phyloP scores from a whole-genome alignment of 2,888 invertebrate genomes.

The Timandra comae region DNA sequence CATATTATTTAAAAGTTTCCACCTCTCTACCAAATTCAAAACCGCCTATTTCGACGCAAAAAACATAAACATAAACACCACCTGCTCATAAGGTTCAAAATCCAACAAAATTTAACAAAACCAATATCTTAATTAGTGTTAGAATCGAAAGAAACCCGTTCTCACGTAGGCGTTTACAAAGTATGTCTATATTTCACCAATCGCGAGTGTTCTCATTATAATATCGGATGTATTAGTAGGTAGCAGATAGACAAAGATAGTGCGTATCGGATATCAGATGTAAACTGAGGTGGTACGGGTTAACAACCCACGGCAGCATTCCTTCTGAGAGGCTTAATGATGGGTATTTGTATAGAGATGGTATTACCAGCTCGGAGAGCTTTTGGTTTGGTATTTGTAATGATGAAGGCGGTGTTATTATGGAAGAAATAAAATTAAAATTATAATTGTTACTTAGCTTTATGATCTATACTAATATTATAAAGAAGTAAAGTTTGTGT shows the following conservation, averaged over 20 bases:
- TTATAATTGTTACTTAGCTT: too few relatives aligned
- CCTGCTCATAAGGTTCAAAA: too few relatives aligned
- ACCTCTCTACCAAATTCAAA: too few relatives aligned
- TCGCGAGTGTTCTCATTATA: constrained; percentile 48
- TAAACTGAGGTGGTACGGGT: constrained; percentile 58
- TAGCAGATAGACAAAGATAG: constrained; percentile 62
- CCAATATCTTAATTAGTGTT: not conserved
- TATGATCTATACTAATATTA: too few relatives aligned
- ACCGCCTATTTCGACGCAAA: too few relatives aligned
- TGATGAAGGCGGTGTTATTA: too few relatives aligned
- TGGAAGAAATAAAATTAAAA: too few relatives aligned
- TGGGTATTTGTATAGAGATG: constrained; percentile 49
- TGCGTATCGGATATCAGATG: constrained; percentile 64
- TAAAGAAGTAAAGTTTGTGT: too few relatives aligned
- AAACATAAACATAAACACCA: too few relatives aligned
- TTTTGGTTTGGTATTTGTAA: too few relatives aligned
- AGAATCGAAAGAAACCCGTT: constrained; percentile 5
- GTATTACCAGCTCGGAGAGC: constrained; percentile 2
- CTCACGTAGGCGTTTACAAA: constrained; percentile 21
- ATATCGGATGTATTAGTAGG: constrained; percentile 49
- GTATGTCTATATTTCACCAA: constrained; percentile 38
- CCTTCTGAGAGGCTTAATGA: constrained; percentile 53
- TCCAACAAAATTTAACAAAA: too few relatives aligned
- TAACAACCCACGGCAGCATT: constrained; percentile 63
- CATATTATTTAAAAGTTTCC: too few relatives aligned